Conservation (phyloP, 2,113 vertebrate genomes). For the Mesembrinibis cayennensis region DNA sequence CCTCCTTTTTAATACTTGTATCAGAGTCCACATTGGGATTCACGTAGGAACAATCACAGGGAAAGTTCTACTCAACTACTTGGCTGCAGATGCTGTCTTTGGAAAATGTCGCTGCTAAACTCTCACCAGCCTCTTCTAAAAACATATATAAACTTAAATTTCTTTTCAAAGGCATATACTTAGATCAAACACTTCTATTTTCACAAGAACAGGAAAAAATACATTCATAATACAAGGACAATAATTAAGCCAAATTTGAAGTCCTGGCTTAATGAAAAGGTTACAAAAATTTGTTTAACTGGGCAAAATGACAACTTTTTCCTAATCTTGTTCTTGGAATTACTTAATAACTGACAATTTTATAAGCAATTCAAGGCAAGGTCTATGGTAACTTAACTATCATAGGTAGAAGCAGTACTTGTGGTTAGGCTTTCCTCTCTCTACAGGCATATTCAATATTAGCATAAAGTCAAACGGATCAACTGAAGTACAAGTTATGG, state of each 20-base stretch:
- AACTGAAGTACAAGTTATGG: background rate
- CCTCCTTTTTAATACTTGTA: background rate
- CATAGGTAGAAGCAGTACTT: background rate
- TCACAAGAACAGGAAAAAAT: background rate
- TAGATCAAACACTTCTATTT: background rate
- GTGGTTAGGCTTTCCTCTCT: background rate
- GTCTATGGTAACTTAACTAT: background rate
- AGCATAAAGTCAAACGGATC: background rate
- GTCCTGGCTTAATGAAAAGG: background rate
- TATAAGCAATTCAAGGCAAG: background rate
- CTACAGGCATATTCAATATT: background rate
- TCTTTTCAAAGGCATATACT: background rate
- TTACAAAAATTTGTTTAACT: background rate
- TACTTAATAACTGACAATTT: background rate
- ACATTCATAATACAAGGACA: background rate
- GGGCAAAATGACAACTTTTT: background rate
- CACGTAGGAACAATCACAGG: background rate
- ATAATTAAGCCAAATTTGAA: background rate
- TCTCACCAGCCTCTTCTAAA: background rate
- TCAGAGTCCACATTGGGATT: background rate
- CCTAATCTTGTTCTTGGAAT: background rate
- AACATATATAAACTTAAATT: background rate
- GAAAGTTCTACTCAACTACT: background rate
- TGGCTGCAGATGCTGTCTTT: background rate
- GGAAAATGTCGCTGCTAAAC: background rate